These are phyloP conservation scores for Sparus aurata DNA, from an alignment of 2,797 vertebrate genomes.

Conservation along the genomic window DNA sequence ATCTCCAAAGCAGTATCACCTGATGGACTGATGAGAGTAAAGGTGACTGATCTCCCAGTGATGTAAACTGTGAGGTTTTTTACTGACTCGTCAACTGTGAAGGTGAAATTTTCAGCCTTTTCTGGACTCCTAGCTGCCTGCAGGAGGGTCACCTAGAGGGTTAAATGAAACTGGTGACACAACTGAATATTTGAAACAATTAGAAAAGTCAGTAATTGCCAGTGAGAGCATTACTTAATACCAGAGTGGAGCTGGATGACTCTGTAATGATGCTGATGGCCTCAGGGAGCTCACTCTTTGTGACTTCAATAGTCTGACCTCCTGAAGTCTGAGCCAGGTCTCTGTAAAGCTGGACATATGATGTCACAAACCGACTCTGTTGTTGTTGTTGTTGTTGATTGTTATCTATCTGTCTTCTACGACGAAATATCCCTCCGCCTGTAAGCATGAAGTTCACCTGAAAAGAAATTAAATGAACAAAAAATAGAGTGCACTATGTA, in stretches of 20 bases:
- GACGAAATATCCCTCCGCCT: background rate
- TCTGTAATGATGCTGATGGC: slow-evolving; percentile 62
- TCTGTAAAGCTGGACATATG: slow-evolving; percentile 51
- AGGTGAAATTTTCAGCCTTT: slow-evolving; percentile 27
- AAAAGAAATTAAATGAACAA: background rate
- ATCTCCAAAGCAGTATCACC: slow-evolving; percentile 28
- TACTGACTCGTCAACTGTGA: slow-evolving; percentile 52
- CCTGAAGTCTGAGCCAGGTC: slow-evolving; percentile 69
- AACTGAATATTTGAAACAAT: background rate
- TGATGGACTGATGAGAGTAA: slow-evolving; percentile 51
- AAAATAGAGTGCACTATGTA: too few species aligned
- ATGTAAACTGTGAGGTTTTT: slow-evolving; percentile 51
- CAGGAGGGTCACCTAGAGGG: slow-evolving; percentile 60
- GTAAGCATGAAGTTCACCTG: slow-evolving; percentile 78
- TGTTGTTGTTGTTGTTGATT: background rate
- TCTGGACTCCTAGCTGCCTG: slow-evolving; percentile 41
- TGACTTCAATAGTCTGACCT: slow-evolving; percentile 63
- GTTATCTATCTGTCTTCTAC: slow-evolving; percentile 10
- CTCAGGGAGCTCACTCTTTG: slow-evolving; percentile 43
- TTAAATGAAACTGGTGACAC: background rate
- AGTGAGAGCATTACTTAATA: slow-evolving; percentile 32
- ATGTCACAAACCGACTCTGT: background rate
- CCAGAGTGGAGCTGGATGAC: slow-evolving; percentile 62
- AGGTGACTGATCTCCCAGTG: slow-evolving; percentile 17
- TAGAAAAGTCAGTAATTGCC: background rate